phyloP scores from a whole-genome alignment of 2,888 invertebrate genomes.

The Plagiodera versicolora region DNA sequence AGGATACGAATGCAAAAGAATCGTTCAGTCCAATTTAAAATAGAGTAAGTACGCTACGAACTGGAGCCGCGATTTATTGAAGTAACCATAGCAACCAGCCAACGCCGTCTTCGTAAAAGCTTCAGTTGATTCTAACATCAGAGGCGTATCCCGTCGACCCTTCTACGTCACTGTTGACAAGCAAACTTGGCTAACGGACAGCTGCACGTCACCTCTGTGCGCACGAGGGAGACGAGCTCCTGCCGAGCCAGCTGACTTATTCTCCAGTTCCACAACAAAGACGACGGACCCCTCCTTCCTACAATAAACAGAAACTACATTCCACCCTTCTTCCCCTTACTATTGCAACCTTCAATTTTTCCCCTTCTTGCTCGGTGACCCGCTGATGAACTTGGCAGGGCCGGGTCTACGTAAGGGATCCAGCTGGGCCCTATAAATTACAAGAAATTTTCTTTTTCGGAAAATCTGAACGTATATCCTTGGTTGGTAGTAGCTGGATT shows the following conservation, averaged over 20 bases:
- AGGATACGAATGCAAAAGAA: no score
- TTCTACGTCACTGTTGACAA: conserved; percentile 35
- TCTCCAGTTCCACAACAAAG: conserved; percentile 53
- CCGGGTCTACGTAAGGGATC: conserved; percentile 14
- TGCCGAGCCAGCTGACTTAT: conserved; percentile 54
- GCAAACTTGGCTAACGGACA: conserved; percentile 38
- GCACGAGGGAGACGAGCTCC: conserved; percentile 34
- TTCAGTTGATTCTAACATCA: no score
- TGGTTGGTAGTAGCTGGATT: no score
- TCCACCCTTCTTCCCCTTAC: conserved; percentile 43
- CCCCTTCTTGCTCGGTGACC: conserved; percentile 35
- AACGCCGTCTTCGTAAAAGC: no score
- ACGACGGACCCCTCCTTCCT: conserved; percentile 50
- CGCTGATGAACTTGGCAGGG: conserved; percentile 29
- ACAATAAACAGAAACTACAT: conserved; percentile 44
- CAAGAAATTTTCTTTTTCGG: no score
- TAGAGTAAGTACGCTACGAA: no score
- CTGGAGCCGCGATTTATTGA: no score
- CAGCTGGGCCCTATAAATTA: background rate
- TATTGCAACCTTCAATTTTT: conserved; percentile 40
- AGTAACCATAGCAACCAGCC: no score
- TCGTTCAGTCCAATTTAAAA: no score
- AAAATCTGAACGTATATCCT: no score
- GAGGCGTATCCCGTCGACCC: no score
- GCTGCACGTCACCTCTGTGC: conserved; percentile 39